Percentiles rank a stretch among this genome's conserved stretches.
phyloP scores from a whole-genome alignment of 2,797 vertebrate species.

The Scleropages formosus region DNA sequence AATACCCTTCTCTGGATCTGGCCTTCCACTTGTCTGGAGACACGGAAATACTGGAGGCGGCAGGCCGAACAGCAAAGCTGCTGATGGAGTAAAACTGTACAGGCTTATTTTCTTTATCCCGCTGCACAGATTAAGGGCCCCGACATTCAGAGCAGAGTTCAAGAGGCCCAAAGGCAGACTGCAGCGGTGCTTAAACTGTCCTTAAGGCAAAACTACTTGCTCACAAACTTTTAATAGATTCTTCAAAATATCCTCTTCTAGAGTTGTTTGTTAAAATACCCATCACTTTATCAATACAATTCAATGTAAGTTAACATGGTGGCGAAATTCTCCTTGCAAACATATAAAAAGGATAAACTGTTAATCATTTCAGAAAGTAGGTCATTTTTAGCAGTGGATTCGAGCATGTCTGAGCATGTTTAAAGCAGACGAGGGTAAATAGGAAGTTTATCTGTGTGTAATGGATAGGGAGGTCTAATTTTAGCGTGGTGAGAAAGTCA shows the following conservation, averaged over 20 bases:
- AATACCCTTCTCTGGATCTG: slow-evolving; percentile 50
- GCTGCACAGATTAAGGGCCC: background rate
- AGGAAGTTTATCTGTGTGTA: slow-evolving; percentile 64
- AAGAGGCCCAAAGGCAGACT: background rate
- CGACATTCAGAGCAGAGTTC: background rate
- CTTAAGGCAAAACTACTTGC: background rate
- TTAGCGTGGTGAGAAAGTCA: slow-evolving; percentile 59
- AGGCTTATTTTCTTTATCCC: slow-evolving; percentile 3
- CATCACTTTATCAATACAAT: background rate
- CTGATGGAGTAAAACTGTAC: slow-evolving; percentile 48
- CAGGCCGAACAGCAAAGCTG: slow-evolving; percentile 42
- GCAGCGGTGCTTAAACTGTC: background rate
- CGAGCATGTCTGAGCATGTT: slow-evolving; percentile 37
- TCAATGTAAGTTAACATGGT: background rate
- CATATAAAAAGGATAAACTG: background rate
- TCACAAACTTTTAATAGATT: no score
- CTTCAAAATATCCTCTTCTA: background rate
- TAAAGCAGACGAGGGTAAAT: slow-evolving; percentile 43
- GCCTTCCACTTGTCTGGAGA: slow-evolving; percentile 52
- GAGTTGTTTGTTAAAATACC: background rate
- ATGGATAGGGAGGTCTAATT: slow-evolving; percentile 62
- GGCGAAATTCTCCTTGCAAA: background rate
- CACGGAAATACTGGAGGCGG: slow-evolving; percentile 37
- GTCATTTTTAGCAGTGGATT: slow-evolving; percentile 25
- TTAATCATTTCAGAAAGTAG: background rate